Evolutionary conservation across 2,888 invertebrate genomes (phyloP), one percentile per base, ranked within the genome.

Genomic region (Ennomos quercinarius): DNA sequence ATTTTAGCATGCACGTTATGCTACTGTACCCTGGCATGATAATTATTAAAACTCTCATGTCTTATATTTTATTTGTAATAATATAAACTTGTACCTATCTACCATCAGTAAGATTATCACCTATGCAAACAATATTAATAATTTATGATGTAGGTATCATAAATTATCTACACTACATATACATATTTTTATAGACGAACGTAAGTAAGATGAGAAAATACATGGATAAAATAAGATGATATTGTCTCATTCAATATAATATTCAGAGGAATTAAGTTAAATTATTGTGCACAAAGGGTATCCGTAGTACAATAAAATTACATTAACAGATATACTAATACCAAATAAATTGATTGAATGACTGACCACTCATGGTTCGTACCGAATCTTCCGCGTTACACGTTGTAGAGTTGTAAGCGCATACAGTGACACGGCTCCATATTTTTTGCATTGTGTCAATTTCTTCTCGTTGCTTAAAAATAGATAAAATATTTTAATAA

Each of bases 401-500:
- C 39, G 70, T 66, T 27, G 77, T 71, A 8, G 73, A 61, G 63
- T 91, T 89, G 61, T 86, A 91, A 8, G 85, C 81, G 70, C 91
- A 92, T 2, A 92, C 79, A n/a, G 85, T 78, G n/a, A 87, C 90
- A 40, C 86, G 76, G 57, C 89, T 90, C 91, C 91, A 91, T 53
- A 91, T 88, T 61, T 85, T 81, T 69, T 92, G 91, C 91, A 92
- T 92, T 42, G 84, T 81, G 48, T 91, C 89, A 61, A 91, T 90
- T 82, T 91, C 90, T 76, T 91, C 88, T 57, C 90, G 81, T 86
- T 89, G 89, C 91, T 91, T 6, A 5, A 27, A 27, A 27, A 6
- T 27, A 6, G 3, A 27, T 27, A 6, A 27, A 27, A 27, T 27
- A 27, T 27, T 27, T 27, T 27, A 2, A 27, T 27, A 27, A 27